Percentiles rank a stretch among this genome's conserved stretches.
These are phyloP conservation scores for Nebria salina DNA, from an alignment of 2,888 invertebrate genomes.

Conservation along the genomic window DNA sequence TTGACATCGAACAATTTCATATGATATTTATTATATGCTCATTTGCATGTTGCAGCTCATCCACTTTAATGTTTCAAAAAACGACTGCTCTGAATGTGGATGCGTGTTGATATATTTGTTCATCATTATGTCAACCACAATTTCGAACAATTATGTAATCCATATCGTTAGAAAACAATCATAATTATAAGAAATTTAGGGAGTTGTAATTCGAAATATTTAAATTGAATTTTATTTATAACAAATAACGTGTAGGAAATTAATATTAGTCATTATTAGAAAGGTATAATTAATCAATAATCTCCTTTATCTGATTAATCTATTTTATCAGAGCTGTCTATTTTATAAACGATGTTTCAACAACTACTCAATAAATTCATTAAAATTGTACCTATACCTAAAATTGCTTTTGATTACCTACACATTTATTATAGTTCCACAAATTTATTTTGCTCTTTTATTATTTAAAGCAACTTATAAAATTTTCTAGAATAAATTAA, in stretches of 20 bases:
- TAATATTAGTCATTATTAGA: not conserved
- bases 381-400: too few species aligned
- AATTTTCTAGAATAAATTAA: too few species aligned
- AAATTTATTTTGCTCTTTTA: too few species aligned
- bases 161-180: not conserved
- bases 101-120: not conserved
- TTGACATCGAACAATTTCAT: not conserved
- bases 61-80: too few species aligned
- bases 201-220: not conserved
- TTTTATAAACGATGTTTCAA: not conserved
- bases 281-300: not conserved
- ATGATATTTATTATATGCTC: not conserved
- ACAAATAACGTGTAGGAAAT: not conserved
- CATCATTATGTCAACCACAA: not conserved
- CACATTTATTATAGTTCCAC: too few species aligned
- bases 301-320: not conserved
- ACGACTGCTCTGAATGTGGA: too few species aligned
- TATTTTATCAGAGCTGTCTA: not conserved
- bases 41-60: too few species aligned
- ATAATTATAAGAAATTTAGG: not conserved
- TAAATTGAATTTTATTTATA: not conserved
- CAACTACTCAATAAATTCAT: not conserved
- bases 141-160: not conserved
- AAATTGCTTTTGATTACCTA: too few species aligned
- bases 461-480: too few species aligned